Base-by-base conservation (phyloP, 1,140 invertebrate genomes). In the Drosophila gunungcola region DNA sequence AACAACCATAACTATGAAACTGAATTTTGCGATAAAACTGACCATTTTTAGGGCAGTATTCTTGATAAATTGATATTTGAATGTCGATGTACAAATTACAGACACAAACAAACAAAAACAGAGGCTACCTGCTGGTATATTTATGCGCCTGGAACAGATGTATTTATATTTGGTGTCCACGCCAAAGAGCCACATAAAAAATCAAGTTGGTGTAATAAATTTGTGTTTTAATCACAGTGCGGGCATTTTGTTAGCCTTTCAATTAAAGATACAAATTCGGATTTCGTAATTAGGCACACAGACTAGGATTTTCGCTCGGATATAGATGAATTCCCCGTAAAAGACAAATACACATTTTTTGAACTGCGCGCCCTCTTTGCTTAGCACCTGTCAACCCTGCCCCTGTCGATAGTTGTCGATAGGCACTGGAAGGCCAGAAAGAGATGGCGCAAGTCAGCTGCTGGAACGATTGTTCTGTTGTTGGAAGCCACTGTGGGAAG, bases 401-500 rank as follows among this genome's bases (percentile, higher is more conserved):
- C 16, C 16, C 16, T 21, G 16, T 21, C 64, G 64, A 48, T 46
- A 48, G 4, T 29, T 69, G 49, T 56, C 67, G 67, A 69, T 69
- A 45, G 36, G 9, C 29, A 41, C 49, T 10, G 11, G 25, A 51
- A 70, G 36, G 64, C 51, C 7, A 49, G 51, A 70, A 27, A 36
- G 51, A 70, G 67, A 70, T 9, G 21, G 27, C 12, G 3, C 13
- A 21, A 69, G 69, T 56, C 64, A 70, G 67, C 67, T 70, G 67
- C 67, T 69, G 65, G 65, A 67, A 54, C 32, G 41, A 46, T 9
- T 43, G 45, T 25, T 45, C 11, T 43, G 45, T 25, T 45, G 64
- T 78, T 81, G 78, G 78, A 81, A 81, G 69, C 39, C 78, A 34
- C 21, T 55, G 54, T 60, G 53, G 57, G 54, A 67, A 79, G 57